phyloP scores from a whole-genome alignment of 2,113 vertebrate species.

The Campylomormyrus tamandua region DNA sequence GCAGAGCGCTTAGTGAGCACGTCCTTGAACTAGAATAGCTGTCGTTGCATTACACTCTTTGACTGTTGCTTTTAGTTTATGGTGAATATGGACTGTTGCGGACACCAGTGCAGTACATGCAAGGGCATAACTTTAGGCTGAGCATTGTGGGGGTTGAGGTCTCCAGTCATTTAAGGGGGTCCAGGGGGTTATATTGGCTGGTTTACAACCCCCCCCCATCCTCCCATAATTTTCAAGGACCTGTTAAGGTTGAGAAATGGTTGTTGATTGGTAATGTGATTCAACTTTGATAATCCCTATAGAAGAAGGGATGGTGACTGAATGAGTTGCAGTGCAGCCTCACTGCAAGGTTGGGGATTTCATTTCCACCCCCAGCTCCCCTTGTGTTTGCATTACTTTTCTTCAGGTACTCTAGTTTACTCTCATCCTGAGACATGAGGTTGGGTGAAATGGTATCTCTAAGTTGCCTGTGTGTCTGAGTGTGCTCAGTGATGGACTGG shows the following conservation, averaged over 20 bases:
- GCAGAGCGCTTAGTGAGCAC: conserved; percentile 28
- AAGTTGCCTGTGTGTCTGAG: background rate
- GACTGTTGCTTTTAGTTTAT: background rate
- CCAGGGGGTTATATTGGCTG: too few species aligned
- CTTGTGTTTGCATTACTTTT: background rate
- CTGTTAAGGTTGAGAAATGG: background rate
- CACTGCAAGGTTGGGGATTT: background rate
- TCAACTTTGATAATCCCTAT: background rate
- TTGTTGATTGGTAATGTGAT: background rate
- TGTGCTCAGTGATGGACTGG: background rate
- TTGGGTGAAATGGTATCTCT: background rate
- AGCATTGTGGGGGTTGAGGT: too few species aligned
- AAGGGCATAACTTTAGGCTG: too few species aligned
- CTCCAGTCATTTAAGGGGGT: too few species aligned
- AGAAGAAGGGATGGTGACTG: background rate
- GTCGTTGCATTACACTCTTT: background rate
- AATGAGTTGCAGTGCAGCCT: background rate
- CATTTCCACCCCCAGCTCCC: background rate
- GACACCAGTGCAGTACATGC: background rate
- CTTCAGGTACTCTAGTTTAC: background rate
- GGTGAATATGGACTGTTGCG: background rate
- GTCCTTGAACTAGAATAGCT: background rate
- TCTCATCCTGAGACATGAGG: background rate
- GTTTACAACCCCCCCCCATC: too few species aligned
- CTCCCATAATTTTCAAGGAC: background rate